Evolutionary conservation across 1,140 invertebrate genomes (phyloP), one percentile per base, ranked within the genome.

Genomic region (Drosophila nigromelanica): DNA sequence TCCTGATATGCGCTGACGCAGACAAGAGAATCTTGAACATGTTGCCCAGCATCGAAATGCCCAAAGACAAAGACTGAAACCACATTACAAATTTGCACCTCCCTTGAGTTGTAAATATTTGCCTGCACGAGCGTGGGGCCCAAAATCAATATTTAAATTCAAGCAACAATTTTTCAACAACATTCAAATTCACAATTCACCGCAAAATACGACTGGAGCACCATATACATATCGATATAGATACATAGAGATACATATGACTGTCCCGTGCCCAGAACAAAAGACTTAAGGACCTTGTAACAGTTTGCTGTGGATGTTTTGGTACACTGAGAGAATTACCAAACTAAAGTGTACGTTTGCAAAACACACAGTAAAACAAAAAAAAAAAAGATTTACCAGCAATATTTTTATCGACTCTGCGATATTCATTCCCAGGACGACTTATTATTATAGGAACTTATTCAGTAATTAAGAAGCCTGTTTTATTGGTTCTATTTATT

Each of bases 81-180:
- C 45, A 33, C 21, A 64, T 42, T 73, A 33, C 42, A 45, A 14
- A 82, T 82, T 76, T 76, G 80, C 72, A 83, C 72, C 80, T 82
- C 58, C 45, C 56, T 68, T 35, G 61, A 43, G 50, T 43, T 56
- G 48, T 58, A 83, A 78, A 82, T 75, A 79, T 82, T 78, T 83
- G 67, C 42, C 62, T 37, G 35, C 33, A 59, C 55, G 56, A 24
- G 54, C 43, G 37, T 61, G 58, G 45, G 58, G 15, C 12, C 15
- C 24, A 82, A 79, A 82, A 82, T 82, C 80, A 82, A 82, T 82
- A 82, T 82, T 82, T 79, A 83, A 83, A 82, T 72, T 83, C 50
- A 74, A 51, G 71, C 76, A 82, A 76, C 69, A 73, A 73, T 80
- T 64, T 81, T 66, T 50, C 45, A 47, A 56, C 50, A 66, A 40